These are phyloP conservation scores for Ranitomeya imitator DNA, from an alignment of 2,113 vertebrate genomes.

Conservation along the genomic window DNA sequence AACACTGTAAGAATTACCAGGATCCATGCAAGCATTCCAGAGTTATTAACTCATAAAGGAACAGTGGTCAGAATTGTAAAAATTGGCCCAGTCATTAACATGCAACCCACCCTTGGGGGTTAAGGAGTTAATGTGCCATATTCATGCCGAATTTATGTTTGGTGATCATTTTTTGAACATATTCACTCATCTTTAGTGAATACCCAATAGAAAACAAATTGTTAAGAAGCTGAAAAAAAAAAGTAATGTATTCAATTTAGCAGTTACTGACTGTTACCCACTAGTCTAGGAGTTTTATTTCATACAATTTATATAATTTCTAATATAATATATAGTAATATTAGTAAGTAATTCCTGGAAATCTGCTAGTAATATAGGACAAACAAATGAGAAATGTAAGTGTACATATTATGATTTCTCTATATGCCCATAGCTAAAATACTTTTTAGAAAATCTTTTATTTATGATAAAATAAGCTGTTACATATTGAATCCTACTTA, in stretches of 20 bases:
- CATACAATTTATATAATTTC: neutral
- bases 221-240: neutral
- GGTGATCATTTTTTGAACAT: too few species aligned
- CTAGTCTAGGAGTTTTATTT: neutral
- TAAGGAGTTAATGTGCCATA: too few species aligned
- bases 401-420: neutral
- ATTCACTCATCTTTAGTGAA: too few species aligned
- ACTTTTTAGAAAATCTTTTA: neutral
- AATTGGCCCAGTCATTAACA: too few species aligned
- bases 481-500: neutral
- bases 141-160: too few species aligned
- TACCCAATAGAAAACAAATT: too few species aligned
- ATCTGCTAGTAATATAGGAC: neutral
- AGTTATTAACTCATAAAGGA: too few species aligned
- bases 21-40: too few species aligned
- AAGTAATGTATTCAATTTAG: neutral
- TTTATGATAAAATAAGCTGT: neutral
- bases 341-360: neutral
- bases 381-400: neutral
- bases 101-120: too few species aligned
- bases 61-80: too few species aligned
- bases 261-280: neutral
- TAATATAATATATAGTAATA: neutral
- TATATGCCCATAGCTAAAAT: neutral
- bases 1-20: too few species aligned